Base-by-base conservation (phyloP, 2,113 vertebrate genomes). In the Coryphaenoides rupestris region DNA sequence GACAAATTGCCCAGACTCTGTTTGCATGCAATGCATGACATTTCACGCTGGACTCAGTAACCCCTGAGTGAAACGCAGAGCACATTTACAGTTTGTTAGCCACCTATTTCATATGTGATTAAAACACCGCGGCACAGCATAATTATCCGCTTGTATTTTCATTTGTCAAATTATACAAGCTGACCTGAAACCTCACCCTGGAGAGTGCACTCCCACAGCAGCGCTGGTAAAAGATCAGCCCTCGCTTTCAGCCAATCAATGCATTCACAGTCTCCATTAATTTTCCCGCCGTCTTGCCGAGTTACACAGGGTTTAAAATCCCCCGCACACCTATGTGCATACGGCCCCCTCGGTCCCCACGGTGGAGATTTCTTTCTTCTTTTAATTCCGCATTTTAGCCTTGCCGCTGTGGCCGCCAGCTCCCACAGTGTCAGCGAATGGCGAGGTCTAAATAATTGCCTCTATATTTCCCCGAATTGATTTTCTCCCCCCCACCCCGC, bases 381-480 rank as follows among this genome's bases (percentile, higher is more conserved):
- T 40, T 87, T 83, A 87, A 81, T 88, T 90, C 86, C 75, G 73
- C 87, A 78, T 86, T 88, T 89, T 83, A 72, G 70, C 69, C 75
- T 80, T 73, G 81, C 76, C 85, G 83, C 57, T n/a, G n/a, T n/a
- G 49, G 77, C 86, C 82, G 77, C 82, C 83, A 76, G 84, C 83
- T 80, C 77, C 84, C 84, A 86, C 86, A 88, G 89, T 87, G 80
- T 90, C 88, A 89, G 87, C 74, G 66, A 85, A 83, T 88, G 88
- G 83, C 77, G 80, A 81, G 86, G 84, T 87, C 88, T 86, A 88
- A 90, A 89, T 92, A 91, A 91, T 91, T 91, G 88, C 86, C 84
- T 90, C 87, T 87, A 86, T 90, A 88, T 90, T 91, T 89, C 89
- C n/a, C 86, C 79, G 78, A 84, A 90, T 89, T 90, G 89, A 90